Conservation (phyloP, 2,113 vertebrate genomes). For the Macroglossus sobrinus region DNA sequence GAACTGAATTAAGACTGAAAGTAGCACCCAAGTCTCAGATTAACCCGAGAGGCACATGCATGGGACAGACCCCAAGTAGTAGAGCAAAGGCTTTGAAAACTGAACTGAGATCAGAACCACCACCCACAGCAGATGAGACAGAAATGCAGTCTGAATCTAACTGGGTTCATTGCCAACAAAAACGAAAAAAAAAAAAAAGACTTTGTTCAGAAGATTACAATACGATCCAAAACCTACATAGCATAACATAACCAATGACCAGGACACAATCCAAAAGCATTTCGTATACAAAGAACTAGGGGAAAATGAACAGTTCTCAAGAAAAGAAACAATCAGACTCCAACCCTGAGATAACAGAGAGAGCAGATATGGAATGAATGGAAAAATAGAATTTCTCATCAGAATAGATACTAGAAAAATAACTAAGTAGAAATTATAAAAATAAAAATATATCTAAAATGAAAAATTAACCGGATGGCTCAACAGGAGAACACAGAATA, state of each 20-base stretch:
- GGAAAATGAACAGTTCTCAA: neutral
- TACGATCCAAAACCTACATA: neutral
- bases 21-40: neutral
- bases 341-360: neutral
- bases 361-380: neutral
- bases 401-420: neutral
- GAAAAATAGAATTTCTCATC: neutral
- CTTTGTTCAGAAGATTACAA: neutral
- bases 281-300: neutral
- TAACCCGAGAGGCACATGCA: neutral
- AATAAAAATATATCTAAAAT: slow-evolving; percentile 4
- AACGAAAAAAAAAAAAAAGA: neutral
- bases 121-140: neutral
- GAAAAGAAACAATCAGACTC: neutral
- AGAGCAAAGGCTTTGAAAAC: neutral
- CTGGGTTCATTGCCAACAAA: neutral
- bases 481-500: neutral
- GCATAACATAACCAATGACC: neutral
- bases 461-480: neutral
- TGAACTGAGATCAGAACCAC: neutral
- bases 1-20: neutral
- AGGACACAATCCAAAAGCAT: neutral
- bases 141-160: neutral
- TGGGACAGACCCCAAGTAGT: neutral
- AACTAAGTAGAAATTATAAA: neutral